Conservation (phyloP, 2,797 vertebrate species). For the Hafferia zeledoni region DNA sequence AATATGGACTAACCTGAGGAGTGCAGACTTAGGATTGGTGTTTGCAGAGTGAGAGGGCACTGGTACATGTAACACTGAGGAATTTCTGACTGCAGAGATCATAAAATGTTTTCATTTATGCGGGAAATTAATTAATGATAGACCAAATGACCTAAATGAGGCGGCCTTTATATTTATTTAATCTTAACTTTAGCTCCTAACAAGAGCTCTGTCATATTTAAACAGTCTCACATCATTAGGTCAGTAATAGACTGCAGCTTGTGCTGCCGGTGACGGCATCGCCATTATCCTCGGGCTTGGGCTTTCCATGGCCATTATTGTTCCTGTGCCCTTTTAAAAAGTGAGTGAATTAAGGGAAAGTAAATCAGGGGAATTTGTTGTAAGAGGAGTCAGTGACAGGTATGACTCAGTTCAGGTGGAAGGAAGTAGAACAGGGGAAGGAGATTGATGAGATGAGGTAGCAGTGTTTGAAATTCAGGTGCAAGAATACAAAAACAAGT, state of each 20-base stretch:
- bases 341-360: background rate
- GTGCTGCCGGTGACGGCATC: background rate
- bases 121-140: too few relatives aligned
- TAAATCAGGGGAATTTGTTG: background rate
- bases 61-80: background rate
- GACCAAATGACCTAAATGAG: background rate
- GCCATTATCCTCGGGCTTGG: background rate
- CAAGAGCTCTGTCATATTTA: slow-evolving; percentile 11
- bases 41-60: background rate
- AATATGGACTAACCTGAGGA: background rate
- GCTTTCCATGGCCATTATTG: background rate
- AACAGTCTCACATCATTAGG: slow-evolving; percentile 10
- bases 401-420: background rate
- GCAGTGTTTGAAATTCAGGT: background rate
- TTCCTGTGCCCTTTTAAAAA: slow-evolving; percentile 4
- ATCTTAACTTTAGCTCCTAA: slow-evolving; percentile 8
- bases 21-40: background rate
- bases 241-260: background rate
- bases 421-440: background rate
- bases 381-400: background rate
- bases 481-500: background rate
- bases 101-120: too few relatives aligned
- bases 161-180: slow-evolving; percentile 2
- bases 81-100: background rate
- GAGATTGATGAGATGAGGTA: background rate